phyloP scores from a whole-genome alignment of 2,113 vertebrate species.

The Archocentrus centrarchus region DNA sequence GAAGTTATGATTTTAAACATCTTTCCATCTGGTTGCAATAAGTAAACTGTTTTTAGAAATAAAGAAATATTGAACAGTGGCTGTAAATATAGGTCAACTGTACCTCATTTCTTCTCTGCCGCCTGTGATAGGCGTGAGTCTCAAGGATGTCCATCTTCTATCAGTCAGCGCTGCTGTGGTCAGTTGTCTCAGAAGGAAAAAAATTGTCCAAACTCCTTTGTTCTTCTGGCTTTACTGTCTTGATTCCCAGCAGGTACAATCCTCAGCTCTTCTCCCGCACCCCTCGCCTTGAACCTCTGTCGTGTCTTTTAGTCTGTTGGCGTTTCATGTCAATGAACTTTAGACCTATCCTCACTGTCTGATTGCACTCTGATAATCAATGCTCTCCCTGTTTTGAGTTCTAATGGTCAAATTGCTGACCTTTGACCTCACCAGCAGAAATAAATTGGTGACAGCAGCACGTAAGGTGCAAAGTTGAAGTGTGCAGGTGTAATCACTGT shows the following conservation, averaged over 20 bases:
- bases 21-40: neutral
- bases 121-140: conserved; percentile 77
- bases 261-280: conserved; percentile 1
- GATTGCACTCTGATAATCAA: conserved; percentile 76
- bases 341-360: conserved; percentile 64
- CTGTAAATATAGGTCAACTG: neutral
- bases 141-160: conserved; percentile 85
- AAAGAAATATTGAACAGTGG: neutral
- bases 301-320: conserved; percentile 26
- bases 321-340: conserved; percentile 69
- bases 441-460: conserved; percentile 58
- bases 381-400: conserved; percentile 51
- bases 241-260: neutral
- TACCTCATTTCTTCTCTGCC: conserved; percentile 80
- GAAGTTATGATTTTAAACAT: neutral
- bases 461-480: conserved; percentile 60
- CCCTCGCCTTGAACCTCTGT: conserved; percentile 1
- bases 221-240: neutral
- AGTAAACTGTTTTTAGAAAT: neutral
- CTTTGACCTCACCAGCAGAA: conserved; percentile 61
- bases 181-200: neutral
- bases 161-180: neutral
- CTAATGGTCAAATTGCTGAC: conserved; percentile 49
- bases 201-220: neutral
- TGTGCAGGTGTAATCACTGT: neutral